Conservation (phyloP, 2,888 invertebrate species). For the Ochropacha duplaris region DNA sequence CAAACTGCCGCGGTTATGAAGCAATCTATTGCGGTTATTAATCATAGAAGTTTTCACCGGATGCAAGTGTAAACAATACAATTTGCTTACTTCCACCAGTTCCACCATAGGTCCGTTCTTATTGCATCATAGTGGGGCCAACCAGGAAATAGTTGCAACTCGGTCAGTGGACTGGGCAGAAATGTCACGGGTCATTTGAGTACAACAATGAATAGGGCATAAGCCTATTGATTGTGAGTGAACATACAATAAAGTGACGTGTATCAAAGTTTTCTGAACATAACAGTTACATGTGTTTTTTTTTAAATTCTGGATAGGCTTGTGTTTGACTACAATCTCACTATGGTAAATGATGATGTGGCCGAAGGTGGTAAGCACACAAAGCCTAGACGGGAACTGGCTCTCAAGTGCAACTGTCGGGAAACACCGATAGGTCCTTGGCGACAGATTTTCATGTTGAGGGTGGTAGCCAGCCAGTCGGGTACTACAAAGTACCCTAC, state of each 20-base stretch:
- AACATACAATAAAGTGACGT: slow-evolving; percentile 20
- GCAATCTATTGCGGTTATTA: slow-evolving; percentile 3
- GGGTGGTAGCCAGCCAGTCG: too few relatives aligned
- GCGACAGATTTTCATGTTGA: too few relatives aligned
- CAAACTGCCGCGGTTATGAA: neutral
- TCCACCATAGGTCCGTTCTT: slow-evolving; percentile 24
- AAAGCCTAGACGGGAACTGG: too few relatives aligned
- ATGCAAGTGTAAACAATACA: slow-evolving; percentile 6
- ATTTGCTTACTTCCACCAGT: slow-evolving; percentile 20
- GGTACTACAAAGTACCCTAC: too few relatives aligned
- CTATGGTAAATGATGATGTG: too few relatives aligned
- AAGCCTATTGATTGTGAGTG: slow-evolving; percentile 21
- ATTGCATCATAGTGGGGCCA: slow-evolving; percentile 20
- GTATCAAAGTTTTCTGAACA: neutral
- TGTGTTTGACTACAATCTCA: too few relatives aligned
- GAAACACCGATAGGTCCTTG: too few relatives aligned
- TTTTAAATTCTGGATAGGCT: too few relatives aligned
- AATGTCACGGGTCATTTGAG: slow-evolving; percentile 36
- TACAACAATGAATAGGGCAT: slow-evolving; percentile 31
- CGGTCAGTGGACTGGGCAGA: slow-evolving; percentile 23
- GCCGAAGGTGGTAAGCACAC: too few relatives aligned
- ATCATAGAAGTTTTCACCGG: slow-evolving; percentile 1
- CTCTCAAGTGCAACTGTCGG: too few relatives aligned
- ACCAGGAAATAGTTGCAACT: slow-evolving; percentile 36
- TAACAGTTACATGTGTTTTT: neutral